Evolutionary conservation across 1,140 invertebrate species (phyloP), one percentile per base, ranked within the genome.

Genomic region (Bacillus rossius): DNA sequence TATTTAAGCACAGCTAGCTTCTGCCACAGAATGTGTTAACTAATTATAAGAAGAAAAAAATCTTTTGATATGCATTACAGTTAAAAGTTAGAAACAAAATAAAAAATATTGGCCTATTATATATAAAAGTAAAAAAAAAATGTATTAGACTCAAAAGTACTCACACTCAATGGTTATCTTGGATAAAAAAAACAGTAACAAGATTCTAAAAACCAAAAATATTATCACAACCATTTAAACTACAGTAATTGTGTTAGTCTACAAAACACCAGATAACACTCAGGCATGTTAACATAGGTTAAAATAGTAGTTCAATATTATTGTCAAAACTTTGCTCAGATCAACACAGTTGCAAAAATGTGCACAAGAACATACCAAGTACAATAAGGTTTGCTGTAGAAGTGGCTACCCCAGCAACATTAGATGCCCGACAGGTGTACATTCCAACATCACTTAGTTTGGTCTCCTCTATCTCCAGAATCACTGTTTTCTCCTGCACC

Each of bases 361-460:
- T 55, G 34, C 34, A 55, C 56, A 37, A 40, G 48, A 41, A 65
- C 53, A 60, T 84, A 84, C 82, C 82, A 76, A 85, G 78, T 65
- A 88, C 82, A 59, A 84, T 78, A 52, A 93, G 76, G 69, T 86
- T 86, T 17, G 86, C 86, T 40, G 85, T 86, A 23, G 88, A 88
- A 19, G 85, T 86, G n/a, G 85, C 87, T 57, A 87, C 84, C 34
- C 91, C 91, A 60, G 84, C 84, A 13, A 79, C 71, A 73, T 93
- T 94, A 23, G 82, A 81, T 7, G 89, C 88, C 69, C 81, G 83
- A 69, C 88, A 91, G 8, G 86, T 85, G 73, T 92, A 92, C 59
- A 88, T 82, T 22, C 88, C 91, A 58, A 83, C 81, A 73, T 93
- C 87, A 63, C 85, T 79, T 42, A 82, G 77, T 41, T 79, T 76